A percentile compares a stretch with the other conserved stretches of the same genome.
These are phyloP conservation scores for Tokudaia muenninki DNA, from an alignment of 2,797 vertebrate genomes.

Conservation along the genomic window DNA sequence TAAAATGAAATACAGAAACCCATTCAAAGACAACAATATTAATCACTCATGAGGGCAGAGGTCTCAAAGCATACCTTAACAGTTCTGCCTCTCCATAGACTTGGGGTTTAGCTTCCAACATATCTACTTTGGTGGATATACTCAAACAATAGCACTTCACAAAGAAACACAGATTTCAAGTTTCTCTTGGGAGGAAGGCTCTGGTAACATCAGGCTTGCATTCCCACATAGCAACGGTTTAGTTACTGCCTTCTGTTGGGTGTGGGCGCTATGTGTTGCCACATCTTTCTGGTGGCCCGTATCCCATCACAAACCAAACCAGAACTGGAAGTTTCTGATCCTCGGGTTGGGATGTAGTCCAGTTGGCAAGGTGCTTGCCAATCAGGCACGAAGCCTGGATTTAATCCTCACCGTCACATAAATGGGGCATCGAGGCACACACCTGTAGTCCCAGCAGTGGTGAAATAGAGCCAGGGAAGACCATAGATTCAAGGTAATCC, in stretches of 20 bases:
- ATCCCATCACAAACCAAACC: not conserved
- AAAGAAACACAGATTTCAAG: slow-evolving; percentile 51
- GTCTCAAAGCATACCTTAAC: not conserved
- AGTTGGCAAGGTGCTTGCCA: not conserved
- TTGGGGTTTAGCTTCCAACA: not conserved
- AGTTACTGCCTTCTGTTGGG: not conserved
- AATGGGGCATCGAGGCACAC: not conserved
- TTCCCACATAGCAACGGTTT: not conserved
- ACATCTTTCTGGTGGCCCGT: not conserved
- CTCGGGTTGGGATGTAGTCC: not conserved
- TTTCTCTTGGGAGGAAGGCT: not conserved
- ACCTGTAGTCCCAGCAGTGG: not conserved
- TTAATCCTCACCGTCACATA: not conserved
- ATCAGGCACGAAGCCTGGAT: not conserved
- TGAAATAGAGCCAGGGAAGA: not conserved
- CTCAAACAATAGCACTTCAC: not conserved
- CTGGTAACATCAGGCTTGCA: not conserved
- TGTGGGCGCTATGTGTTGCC: not conserved
- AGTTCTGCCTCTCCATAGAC: not conserved
- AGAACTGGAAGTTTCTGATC: slow-evolving; percentile 39
- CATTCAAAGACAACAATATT: not conserved
- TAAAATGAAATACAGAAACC: not conserved
- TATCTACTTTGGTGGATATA: not conserved
- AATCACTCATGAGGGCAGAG: not conserved
- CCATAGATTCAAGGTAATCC: not conserved